Base-by-base conservation (phyloP, 2,113 vertebrate species). In the Axis porcinus region DNA sequence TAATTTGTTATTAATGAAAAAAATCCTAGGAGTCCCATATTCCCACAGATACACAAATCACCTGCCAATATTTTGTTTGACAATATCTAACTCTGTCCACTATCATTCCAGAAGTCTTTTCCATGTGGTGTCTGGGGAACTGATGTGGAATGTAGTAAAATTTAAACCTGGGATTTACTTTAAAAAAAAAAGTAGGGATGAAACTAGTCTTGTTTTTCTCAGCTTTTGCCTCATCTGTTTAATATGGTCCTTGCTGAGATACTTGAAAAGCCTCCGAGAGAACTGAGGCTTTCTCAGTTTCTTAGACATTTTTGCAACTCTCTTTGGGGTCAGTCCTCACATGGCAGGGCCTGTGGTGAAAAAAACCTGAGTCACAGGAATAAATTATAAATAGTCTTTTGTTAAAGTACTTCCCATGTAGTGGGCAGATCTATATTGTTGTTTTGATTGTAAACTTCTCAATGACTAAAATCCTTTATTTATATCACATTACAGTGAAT, bases 131-230 rank as follows among this genome's bases (percentile, higher is more conserved):
- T 91, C 89, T 67, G 43, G 60, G 76, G 83, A 91, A 82, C 13
- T 70, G 47, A 93, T 40, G 43, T 83, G 36, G 40, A 91, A 94
- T 47, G 14, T 33, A 93, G 79, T 85, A 57, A 84, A 89, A 95
- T 93, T 92, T 94, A 84, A 70, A 74, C n/a, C 40, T 84, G 50
- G 23, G 13, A 62, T 96, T 92, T 92, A 11, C 40, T 82, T 60
- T 7, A 0, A 64, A 67, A 15, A 33, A 74, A 89, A 30, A 79
- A 82, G 52, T 10, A 27, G 9, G 47, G 28, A 17, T 40, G 40
- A 54, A 43, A 55, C 2, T 33, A 54, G 50, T 92, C 30, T 96
- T 94, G 27, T 62, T 96, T 97, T 95, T 86, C 78, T 95, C 67
- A 67, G 25, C 27, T 43, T 92, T 91, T 78, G 70, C 82, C 16